phyloP scores from a whole-genome alignment of 2,797 vertebrate species.

The Sternarchorhynchus goeldii region DNA sequence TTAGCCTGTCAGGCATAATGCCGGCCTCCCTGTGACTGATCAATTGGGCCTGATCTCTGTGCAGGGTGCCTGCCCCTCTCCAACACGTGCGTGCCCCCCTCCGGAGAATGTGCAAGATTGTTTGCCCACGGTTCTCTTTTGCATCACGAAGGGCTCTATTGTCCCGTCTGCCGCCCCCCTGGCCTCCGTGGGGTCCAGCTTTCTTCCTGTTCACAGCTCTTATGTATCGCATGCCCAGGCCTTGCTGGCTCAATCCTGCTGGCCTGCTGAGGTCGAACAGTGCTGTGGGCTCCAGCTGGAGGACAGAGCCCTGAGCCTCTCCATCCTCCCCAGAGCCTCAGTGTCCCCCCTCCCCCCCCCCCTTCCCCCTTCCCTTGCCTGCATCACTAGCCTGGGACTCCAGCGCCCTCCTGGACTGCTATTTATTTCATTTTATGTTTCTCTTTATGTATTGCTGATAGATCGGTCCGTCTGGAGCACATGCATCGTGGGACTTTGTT shows the following conservation, averaged over 20 bases:
- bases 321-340: slow-evolving; percentile 8
- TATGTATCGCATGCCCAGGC: slow-evolving; percentile 62
- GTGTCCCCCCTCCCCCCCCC: too few species aligned
- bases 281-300: slow-evolving; percentile 31
- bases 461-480: slow-evolving; percentile 67
- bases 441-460: slow-evolving; percentile 51
- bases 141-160: slow-evolving; percentile 58
- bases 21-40: slow-evolving; percentile 37
- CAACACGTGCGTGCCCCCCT: slow-evolving; percentile 12
- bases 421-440: too few species aligned
- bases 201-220: slow-evolving; percentile 69
- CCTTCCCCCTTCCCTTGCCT: too few species aligned
- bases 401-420: too few species aligned
- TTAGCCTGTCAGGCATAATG: slow-evolving; percentile 62
- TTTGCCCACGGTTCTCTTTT: slow-evolving; percentile 55
- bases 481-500: slow-evolving; percentile 55
- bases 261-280: background rate
- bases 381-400: too few species aligned
- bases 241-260: slow-evolving; percentile 15
- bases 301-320: slow-evolving; percentile 13
- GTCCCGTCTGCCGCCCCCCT: slow-evolving; percentile 29
- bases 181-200: slow-evolving; percentile 30
- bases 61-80: slow-evolving; percentile 31
- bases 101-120: slow-evolving; percentile 23
- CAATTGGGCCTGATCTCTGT: slow-evolving; percentile 36